Base-by-base conservation (phyloP, 2,113 vertebrate species). In the Catagonus wagneri region DNA sequence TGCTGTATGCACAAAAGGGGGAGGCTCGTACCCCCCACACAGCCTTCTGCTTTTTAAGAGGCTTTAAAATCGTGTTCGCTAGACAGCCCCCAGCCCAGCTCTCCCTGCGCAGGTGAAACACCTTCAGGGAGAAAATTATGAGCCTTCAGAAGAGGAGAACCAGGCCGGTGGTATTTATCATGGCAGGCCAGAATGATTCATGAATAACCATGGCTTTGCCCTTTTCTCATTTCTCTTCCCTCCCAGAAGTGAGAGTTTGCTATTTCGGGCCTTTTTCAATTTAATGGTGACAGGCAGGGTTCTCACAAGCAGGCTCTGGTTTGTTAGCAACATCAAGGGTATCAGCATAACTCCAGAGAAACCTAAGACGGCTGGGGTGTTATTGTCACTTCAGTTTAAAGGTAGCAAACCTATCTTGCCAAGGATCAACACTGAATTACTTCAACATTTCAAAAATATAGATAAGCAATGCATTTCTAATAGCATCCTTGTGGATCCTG, bases 361-460 rank as follows among this genome's bases (percentile, higher is more conserved):
- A 83, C 32, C 7, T 10, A 89, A 69, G 90, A 29, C 1, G 1
- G 58, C 58, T 80, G 72, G 39, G 81, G 79, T 94, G 75, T 97
- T 93, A 97, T 94, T 96, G 95, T 97, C 95, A 97, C 83, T 96
- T 96, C 50, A 76, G 96, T 97, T 97, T 96, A 96, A 98, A 97
- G 89, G 96, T 87, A 97, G 91, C 93, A 97, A 97, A 93, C 71
- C 95, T 96, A 95, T 98, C 96, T 96, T 1, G 23, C 23, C 76
- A 89, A 95, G 97, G 86, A 97, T 98, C 97, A 97, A 96, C 97
- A 93, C 89, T 97, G 94, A 97, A 98, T 97, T 98, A 98, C 97
- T 98, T 96, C 89, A 95, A 86, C 94, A 94, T 97, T 95, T 94
- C 93, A 96, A 96, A 96, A 96, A 95, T 93, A 95, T 65, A 97